These are phyloP conservation scores for Dorcus parallelipipedus DNA, from an alignment of 2,888 invertebrate genomes.

Conservation along the genomic window DNA sequence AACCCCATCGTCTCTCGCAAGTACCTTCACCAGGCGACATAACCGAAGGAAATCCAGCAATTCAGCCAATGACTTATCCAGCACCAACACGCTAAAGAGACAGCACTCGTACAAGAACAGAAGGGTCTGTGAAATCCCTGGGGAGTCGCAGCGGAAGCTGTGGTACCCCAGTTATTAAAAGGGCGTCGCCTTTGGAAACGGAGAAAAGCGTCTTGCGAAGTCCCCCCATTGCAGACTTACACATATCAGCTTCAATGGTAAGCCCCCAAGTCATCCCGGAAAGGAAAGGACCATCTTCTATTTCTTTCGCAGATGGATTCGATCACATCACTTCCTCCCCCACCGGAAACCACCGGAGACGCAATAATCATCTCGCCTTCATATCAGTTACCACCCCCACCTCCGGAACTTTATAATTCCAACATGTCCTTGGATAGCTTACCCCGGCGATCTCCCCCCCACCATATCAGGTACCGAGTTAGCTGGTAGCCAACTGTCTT, in stretches of 20 bases:
- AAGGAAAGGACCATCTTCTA: background rate
- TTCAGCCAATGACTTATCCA: constrained; percentile 44
- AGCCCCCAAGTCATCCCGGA: constrained; percentile 16
- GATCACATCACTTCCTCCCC: constrained; percentile 53
- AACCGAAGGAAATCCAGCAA: constrained; percentile 51
- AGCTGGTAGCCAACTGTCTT: constrained; percentile 67
- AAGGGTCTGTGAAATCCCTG: constrained; percentile 51
- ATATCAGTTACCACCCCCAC: constrained; percentile 67
- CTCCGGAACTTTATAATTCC: constrained; percentile 71
- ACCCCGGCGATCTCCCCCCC: constrained; percentile 57
- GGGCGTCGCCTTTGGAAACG: constrained; percentile 48
- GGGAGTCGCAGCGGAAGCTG: constrained; percentile 51
- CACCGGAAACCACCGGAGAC: constrained; percentile 53
- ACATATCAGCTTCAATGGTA: constrained; percentile 47
- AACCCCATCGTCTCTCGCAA: constrained; percentile 11
- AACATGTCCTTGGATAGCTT: constrained; percentile 77
- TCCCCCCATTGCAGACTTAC: constrained; percentile 31
- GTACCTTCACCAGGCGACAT: constrained; percentile 53
- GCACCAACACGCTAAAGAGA: constrained; percentile 56
- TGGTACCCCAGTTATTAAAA: constrained; percentile 52
- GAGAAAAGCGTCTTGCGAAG: constrained; percentile 38
- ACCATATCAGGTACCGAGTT: constrained; percentile 56
- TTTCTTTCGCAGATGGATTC: constrained; percentile 52
- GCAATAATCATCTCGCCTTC: constrained; percentile 48
- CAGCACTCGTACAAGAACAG: constrained; percentile 56